A percentile compares a stretch with the other conserved stretches of the same genome.
phyloP scores from a whole-genome alignment of 1,140 invertebrate species.

The Aphis gossypii region DNA sequence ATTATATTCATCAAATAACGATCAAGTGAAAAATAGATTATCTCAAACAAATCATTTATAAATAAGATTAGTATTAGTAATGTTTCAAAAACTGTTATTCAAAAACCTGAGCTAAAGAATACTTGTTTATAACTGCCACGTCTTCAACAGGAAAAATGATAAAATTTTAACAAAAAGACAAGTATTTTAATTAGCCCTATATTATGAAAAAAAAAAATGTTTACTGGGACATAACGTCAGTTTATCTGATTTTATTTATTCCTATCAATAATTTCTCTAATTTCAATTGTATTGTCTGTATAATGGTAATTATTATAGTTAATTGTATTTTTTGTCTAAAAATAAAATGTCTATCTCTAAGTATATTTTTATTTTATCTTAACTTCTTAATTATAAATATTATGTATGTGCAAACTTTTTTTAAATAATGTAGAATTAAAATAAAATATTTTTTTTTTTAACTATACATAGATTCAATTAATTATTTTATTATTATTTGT shows the following conservation, averaged over 20 bases:
- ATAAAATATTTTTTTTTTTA: neutral
- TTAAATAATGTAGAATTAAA: no score
- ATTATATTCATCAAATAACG: neutral
- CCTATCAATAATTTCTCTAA: no score
- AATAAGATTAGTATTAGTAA: neutral
- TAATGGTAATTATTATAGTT: no score
- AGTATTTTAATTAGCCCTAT: neutral
- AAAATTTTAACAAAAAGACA: neutral
- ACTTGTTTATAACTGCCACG: neutral
- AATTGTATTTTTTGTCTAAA: no score
- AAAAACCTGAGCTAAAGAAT: neutral
- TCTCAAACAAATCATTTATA: neutral
- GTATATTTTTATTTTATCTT: neutral
- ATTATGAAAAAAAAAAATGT: neutral
- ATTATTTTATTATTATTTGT: neutral
- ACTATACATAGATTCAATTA: neutral
- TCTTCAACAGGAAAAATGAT: neutral
- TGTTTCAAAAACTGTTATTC: neutral
- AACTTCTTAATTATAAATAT: neutral
- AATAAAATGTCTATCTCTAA: no score
- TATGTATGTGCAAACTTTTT: no score
- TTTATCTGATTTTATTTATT: neutral
- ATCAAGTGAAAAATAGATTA: neutral
- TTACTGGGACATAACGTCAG: neutral
- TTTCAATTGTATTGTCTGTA: no score